Base-by-base conservation (phyloP, 2,113 vertebrate species). In the Solenodon paradoxus region DNA sequence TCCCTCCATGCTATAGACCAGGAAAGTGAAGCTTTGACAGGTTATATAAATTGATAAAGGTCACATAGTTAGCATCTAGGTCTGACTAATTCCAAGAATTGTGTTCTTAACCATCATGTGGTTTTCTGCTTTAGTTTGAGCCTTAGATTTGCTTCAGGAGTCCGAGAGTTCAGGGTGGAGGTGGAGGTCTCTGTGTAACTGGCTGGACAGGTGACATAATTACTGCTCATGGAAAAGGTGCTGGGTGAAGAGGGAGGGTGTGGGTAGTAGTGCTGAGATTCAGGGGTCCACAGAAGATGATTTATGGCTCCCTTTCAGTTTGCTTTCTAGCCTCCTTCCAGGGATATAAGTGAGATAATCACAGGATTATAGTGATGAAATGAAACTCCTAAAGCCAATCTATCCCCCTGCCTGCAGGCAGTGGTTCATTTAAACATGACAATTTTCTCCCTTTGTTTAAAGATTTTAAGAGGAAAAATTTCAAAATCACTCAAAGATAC, bases 401-500 rank as follows among this genome's bases (percentile, higher is more conserved):
- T 94, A 51, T 82, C 83, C 83, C 88, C 78, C 82, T 93, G 74
- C 92, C 95, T 96, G 91, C 55, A 94, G 97, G 97, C 97, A 93
- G 51, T 81, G 42, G 74, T 97, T 95, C 95, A 94, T 97, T 96
- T 95, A 97, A 96, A 92, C 35, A 68, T 94, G 75, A 92, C 81
- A 90, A 90, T 94, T 96, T 97, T 97, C 92, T 97, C 26, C 72
- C 84, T 97, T 93, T 97, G 95, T 97, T 95, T 97, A 96, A 97
- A 96, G 92, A 96, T 97, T 96, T 96, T 96, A 92, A 94, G 84
- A 96, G 69, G 59, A 97, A 64, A 92, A 97, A 97, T 97, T 97
- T 96, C 92, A 89, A 97, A 96, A 94, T 96, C 83, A 96, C 83
- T 95, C 94, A 87, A 69, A 96, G 77, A 78, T 84, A 93, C 63